phyloP scores from a whole-genome alignment of 1,140 invertebrate genomes.

The honey bee (Apis mellifera) region Amel_HAv3.1 CM009940.2:1227001-1227500 shows the following conservation, averaged over 20 bases:
- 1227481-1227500: constrained; percentile 2
- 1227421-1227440: not conserved
- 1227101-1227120: not conserved
- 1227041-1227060: not conserved
- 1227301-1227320: constrained; percentile 10
- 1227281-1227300: constrained; percentile 14
- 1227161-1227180: not conserved
- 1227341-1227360: not conserved
- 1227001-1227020: not conserved
- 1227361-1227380: no score
- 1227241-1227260: not conserved
- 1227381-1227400: not conserved
- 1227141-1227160: not conserved
- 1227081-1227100: not conserved
- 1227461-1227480: not conserved
- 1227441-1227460: no score
- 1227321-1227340: not conserved
- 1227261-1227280: not conserved
- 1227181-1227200: not conserved
- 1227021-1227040: constrained; percentile 10
- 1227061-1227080: not conserved
- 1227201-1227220: constrained; percentile 6
- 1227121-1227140: no score
- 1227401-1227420: not conserved
- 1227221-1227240: not conserved